Base-by-base conservation (phyloP, 2,113 vertebrate genomes). In the Tauraco erythrolophus region DNA sequence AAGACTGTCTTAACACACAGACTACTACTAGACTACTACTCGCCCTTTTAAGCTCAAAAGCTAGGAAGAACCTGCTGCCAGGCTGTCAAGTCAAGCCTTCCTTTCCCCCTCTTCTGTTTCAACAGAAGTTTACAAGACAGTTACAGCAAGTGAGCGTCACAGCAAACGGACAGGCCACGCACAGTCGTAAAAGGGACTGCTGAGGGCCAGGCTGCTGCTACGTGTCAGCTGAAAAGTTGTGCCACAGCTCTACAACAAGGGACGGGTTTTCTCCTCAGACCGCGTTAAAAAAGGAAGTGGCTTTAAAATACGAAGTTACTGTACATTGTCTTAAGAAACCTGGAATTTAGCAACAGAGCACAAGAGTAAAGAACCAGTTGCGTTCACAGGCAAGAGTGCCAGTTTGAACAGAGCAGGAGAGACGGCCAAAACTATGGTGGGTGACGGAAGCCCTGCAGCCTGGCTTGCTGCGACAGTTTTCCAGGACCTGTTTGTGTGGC, bases 381-480 rank as follows among this genome's bases (percentile, higher is more conserved):
- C 1, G 0, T 14, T 58, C 41, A 14, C 18, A 31, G 48, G 74
- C 30, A 23, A 27, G 31, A 28, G 60, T 3, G 30, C 10, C 14
- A 25, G 70, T 2, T 39, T 41, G 79, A 37, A 43, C 33, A 4
- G 0, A 4, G 2, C 3, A 48, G 33, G 8, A 31, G 77, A 72
- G 41, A 43, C 11, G 14, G 43, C 23, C 57, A 60, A 56, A 41
- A 18, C 37, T 7, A 4, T 0, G 2, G 61, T 0, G 0, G 74
- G 65, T 1, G 0, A 14, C 0, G 2, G 37, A 17, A 62, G 24
- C 4, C 10, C 64, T 3, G 27, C 3, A 6, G 58, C 51, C 60
- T 1, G 7, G 17, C 31, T 41, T 0, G 0, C 17, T 2, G 1
- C 2, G 12, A 24, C 28, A 33, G 48, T 13, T 68, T 50, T 39